phyloP scores from a whole-genome alignment of 2,797 vertebrate species.

The Manis pentadactyla region DNA sequence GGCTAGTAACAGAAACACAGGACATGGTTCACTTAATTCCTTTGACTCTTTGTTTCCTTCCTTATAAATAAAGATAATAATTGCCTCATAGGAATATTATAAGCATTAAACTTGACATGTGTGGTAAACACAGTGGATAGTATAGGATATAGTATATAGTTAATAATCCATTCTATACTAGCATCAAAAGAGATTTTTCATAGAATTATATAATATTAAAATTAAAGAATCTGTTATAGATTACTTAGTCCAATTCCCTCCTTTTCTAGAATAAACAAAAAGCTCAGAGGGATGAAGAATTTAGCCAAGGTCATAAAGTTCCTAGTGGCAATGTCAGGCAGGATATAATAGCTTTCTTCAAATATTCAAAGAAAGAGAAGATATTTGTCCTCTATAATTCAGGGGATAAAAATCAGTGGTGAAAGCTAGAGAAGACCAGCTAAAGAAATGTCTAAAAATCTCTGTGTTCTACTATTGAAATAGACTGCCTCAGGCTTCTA shows the following conservation, averaged over 20 bases:
- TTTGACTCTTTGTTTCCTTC: background rate
- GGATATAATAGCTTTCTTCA: background rate
- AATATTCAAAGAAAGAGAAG: background rate
- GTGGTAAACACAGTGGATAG: background rate
- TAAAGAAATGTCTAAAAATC: background rate
- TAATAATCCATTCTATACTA: background rate
- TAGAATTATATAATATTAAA: conserved; percentile 20
- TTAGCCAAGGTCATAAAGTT: background rate
- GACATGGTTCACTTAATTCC: background rate
- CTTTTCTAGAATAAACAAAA: conserved; percentile 9
- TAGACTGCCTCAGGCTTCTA: background rate
- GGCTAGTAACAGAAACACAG: background rate
- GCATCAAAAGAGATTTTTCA: conserved; percentile 45
- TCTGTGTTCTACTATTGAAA: background rate
- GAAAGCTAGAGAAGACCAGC: background rate
- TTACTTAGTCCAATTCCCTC: background rate
- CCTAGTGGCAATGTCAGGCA: background rate
- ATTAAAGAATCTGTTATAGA: background rate
- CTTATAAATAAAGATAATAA: conserved; percentile 36
- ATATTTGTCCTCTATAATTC: background rate
- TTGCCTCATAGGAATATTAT: background rate
- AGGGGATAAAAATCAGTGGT: background rate
- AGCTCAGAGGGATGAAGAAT: background rate
- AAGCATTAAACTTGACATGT: background rate
- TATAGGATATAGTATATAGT: background rate